Percentiles rank a stretch among this genome's conserved stretches.
Conservation (phyloP, 2,797 vertebrate genomes). For the Rhinophrynus dorsalis region DNA sequence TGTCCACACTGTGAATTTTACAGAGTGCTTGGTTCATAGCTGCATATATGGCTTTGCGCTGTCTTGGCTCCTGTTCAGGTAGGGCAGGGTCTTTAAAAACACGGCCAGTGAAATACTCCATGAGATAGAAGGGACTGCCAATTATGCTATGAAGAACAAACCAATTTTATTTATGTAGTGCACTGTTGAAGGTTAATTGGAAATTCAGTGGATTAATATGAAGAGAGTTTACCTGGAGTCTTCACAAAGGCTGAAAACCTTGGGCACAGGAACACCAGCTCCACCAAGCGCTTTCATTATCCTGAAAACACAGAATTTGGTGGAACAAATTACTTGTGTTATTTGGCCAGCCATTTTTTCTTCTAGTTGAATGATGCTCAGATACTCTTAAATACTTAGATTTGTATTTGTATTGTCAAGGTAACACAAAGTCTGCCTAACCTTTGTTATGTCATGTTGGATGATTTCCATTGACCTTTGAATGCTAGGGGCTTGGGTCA, state of each 20-base stretch:
- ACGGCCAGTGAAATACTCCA: conserved; percentile 70
- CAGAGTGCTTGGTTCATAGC: conserved; percentile 71
- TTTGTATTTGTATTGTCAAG: too few species aligned
- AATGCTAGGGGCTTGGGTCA: too few species aligned
- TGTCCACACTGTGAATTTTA: conserved; percentile 70
- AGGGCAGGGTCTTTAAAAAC: conserved; percentile 66
- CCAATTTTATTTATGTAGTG: neutral
- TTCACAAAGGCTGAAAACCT: conserved; percentile 69
- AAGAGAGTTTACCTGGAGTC: conserved; percentile 68
- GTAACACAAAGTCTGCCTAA: too few species aligned
- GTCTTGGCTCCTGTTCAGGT: conserved; percentile 56
- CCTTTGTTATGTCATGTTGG: too few species aligned
- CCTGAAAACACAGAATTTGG: conserved; percentile 57
- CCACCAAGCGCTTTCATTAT: conserved; percentile 70
- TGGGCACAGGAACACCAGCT: conserved; percentile 71
- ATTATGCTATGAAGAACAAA: conserved; percentile 61
- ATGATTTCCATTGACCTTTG: too few species aligned
- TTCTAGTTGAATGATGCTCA: too few species aligned
- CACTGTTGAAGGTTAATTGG: neutral
- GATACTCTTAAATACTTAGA: too few species aligned
- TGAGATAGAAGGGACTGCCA: conserved; percentile 73
- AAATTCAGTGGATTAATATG: neutral
- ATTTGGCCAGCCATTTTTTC: too few species aligned
- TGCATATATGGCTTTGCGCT: conserved; percentile 60
- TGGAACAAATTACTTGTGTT: too few species aligned